Base-by-base conservation (phyloP, 2,888 invertebrate genomes). In the Brenthis hecate region DNA sequence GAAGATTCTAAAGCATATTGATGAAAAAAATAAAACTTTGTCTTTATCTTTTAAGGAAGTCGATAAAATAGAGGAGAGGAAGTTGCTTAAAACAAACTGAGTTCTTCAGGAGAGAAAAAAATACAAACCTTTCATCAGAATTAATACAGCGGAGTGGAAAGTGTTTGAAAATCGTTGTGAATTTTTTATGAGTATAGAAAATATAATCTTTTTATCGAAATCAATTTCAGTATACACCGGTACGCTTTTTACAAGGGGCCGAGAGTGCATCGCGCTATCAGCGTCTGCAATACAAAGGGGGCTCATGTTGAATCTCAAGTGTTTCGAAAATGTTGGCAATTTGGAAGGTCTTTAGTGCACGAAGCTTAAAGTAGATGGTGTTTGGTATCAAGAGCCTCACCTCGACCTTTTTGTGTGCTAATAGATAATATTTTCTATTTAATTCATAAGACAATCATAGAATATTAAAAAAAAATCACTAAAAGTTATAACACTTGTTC, bases 171-270 rank as follows among this genome's bases (percentile, higher is more conserved):
- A 60, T 60, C 28, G 50, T 50, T 50, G 28, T 28, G 60, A 60
- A 60, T 60, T 63, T 65, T 65, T 71, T 68, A 71, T 56, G 65
- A 71, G 62, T 60, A 50, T 60, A 64, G 64, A 70, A 70, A 71
- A 68, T 56, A 53, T 65, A 57, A 55, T 60, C 11, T 60, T 50
- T 60, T 60, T 60, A 71, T 66, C 69, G 56, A 43, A 67, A 65
- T 65, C 72, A 67, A 72, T 72, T 69, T 67, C 47, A 55, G 58
- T 53, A 57, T 65, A 63, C 53, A 28, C 36, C 54, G 72, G 69
- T 72, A 69, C 67, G 56, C 64, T 65, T 53, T 62, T 62, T 54
- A 66, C 50, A 60, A 66, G 69, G 36, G 66, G 57, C 56, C 16
- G 62, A 57, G 57, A 66, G 66, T 69, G 62, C 69, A 69, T 62